phyloP scores from a whole-genome alignment of 2,797 vertebrate genomes.

The Steatocranus sp. region DNA sequence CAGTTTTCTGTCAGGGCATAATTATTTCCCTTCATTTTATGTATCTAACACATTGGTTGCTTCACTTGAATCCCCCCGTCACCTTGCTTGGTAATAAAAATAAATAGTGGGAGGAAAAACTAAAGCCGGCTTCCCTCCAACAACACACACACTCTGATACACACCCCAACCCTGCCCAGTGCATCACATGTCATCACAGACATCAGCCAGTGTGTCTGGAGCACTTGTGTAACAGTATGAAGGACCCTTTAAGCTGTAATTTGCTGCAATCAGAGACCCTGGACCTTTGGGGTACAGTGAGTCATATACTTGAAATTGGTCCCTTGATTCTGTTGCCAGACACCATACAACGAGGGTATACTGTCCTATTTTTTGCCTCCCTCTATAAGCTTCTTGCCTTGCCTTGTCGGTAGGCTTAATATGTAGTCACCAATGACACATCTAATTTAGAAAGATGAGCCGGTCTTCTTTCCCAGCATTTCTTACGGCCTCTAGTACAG shows the following conservation, averaged over 20 bases:
- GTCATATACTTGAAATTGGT: conserved; percentile 56
- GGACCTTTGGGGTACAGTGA: conserved; percentile 47
- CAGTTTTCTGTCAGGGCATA: background rate
- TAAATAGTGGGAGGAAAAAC: background rate
- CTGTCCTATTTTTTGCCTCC: conserved; percentile 8
- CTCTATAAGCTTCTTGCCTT: background rate
- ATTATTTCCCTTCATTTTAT: background rate
- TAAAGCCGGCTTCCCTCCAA: background rate
- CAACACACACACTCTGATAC: background rate
- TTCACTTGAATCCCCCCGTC: background rate
- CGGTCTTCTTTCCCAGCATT: background rate
- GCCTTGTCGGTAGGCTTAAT: background rate
- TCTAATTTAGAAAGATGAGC: background rate
- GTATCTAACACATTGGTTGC: background rate
- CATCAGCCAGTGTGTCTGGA: background rate
- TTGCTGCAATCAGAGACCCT: conserved; percentile 63
- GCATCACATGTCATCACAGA: conserved; percentile 36
- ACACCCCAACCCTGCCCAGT: background rate
- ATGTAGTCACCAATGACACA: background rate
- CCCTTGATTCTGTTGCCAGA: background rate
- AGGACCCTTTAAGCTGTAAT: conserved; percentile 61
- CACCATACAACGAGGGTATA: background rate
- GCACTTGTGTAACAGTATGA: conserved; percentile 44
- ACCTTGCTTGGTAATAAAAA: conserved; percentile 3
- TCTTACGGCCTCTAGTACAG: background rate